Evolutionary conservation across 2,113 vertebrate species (phyloP).

Genomic region (Corydoras sp.): DNA sequence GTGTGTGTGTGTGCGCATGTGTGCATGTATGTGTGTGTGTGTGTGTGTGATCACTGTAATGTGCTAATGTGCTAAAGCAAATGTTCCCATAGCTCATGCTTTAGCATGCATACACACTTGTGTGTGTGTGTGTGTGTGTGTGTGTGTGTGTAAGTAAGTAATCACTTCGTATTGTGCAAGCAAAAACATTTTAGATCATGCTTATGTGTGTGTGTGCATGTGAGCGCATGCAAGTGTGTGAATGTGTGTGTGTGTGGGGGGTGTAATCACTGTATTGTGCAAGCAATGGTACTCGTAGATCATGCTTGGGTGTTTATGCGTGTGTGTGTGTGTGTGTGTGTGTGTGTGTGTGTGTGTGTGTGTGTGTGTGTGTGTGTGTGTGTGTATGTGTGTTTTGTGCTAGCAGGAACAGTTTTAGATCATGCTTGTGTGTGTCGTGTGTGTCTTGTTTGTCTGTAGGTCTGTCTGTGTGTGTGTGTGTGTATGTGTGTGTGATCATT

Average conservation of each 20-base stretch:
- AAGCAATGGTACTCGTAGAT: too few relatives aligned
- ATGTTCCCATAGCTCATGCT: too few relatives aligned
- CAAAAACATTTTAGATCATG: too few relatives aligned
- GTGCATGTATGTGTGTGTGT: neutral
- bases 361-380: neutral
- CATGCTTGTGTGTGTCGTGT: neutral
- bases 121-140: neutral
- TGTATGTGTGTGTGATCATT: too few relatives aligned
- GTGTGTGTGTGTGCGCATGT: neutral
- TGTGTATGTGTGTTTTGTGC: neutral
- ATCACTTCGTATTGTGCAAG: neutral
- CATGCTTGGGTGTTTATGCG: neutral
- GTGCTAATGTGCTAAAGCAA: too few relatives aligned
- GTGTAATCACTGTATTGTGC: neutral
- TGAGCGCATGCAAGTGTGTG: too few relatives aligned
- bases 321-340: neutral
- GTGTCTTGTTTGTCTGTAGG: too few relatives aligned
- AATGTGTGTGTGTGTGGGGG: neutral
- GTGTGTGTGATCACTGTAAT: neutral
- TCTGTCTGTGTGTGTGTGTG: too few relatives aligned
- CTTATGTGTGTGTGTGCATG: neutral
- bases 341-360: conserved; percentile 1
- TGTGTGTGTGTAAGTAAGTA: neutral
- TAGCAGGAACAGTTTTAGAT: too few relatives aligned
- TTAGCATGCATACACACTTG: too few relatives aligned